Base-by-base conservation (phyloP, 2,113 vertebrate genomes). In the Anhinga rufa region DNA sequence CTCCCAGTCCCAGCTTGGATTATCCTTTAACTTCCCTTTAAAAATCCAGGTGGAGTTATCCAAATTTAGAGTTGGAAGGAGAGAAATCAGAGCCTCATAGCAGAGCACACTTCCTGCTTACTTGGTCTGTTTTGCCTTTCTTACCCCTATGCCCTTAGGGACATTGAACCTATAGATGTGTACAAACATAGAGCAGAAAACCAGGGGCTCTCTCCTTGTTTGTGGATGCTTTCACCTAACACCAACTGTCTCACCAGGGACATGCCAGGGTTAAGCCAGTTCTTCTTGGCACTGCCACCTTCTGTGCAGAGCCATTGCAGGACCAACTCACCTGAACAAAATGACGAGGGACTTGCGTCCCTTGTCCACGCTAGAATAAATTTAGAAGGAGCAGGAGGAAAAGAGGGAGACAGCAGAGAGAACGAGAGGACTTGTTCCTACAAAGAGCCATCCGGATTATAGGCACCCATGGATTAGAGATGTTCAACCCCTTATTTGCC, bases 81-180 rank as follows among this genome's bases (percentile, higher is more conserved):
- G 12, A 65, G 11, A 18, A 69, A 71, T 52, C 62, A 71, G 11
- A 44, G 24, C 13, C 25, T 79, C 52, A 13, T 2, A 31, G 25
- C 9, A 29, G 70, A 62, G 6, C 26, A 10, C 3, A 31, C 21
- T 11, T 8, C 11, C 26, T 36, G 6, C 10, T 52, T 51, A 7
- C 7, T 79, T 7, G 1, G 4, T 26, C 18, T 52, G 17, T 22
- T 54, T 32, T 54, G 25, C 36, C 21, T 79, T 90, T 94, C n/a
- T 42, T 31, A 12, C 12, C 9, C n/a, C 3, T 1, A 3, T 9
- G 7, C 17, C 66, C 32, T 32, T 9, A 12, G 1, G 5, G 42
- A 31, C 7, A 5, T 29, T 29, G 28, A 54, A 51, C 60, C 31
- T 51, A 24, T 1, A 29, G 44, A 29, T 14, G 3, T 6, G 3